A percentile compares a stretch with the other conserved stretches of the same genome.
These are phyloP conservation scores for Antigone vipio DNA, from an alignment of 2,113 vertebrate genomes.

Conservation along the genomic window DNA sequence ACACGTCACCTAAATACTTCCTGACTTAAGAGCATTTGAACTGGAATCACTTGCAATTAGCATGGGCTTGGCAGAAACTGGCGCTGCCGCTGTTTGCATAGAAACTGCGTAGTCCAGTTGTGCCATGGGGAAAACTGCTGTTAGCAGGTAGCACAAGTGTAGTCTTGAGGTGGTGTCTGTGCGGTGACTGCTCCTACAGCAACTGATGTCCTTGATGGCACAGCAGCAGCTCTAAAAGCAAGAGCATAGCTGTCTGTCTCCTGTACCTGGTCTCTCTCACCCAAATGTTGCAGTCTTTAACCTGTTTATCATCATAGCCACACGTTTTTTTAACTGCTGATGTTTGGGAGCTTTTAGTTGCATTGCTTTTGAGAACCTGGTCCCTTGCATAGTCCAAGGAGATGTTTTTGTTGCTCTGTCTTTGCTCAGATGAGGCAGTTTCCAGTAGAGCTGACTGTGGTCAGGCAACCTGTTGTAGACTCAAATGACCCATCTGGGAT, in stretches of 20 bases:
- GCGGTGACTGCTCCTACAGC: neutral
- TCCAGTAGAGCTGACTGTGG: neutral
- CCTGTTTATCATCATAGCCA: neutral
- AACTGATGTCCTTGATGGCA: neutral
- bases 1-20: neutral
- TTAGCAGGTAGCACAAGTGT: neutral
- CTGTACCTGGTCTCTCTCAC: neutral
- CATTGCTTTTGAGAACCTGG: neutral
- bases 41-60: conserved; percentile 23
- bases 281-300: neutral
- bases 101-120: neutral
- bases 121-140: neutral
- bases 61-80: conserved; percentile 55
- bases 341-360: neutral
- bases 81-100: conserved; percentile 3
- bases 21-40: neutral
- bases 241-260: neutral
- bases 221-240: neutral
- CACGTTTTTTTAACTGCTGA: neutral
- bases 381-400: neutral
- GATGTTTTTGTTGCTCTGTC: neutral
- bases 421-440: neutral
- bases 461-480: neutral
- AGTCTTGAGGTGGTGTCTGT: neutral
- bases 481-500: neutral